Evolutionary conservation across 2,888 invertebrate species (phyloP).

Genomic region (Sialis fuliginosa): DNA sequence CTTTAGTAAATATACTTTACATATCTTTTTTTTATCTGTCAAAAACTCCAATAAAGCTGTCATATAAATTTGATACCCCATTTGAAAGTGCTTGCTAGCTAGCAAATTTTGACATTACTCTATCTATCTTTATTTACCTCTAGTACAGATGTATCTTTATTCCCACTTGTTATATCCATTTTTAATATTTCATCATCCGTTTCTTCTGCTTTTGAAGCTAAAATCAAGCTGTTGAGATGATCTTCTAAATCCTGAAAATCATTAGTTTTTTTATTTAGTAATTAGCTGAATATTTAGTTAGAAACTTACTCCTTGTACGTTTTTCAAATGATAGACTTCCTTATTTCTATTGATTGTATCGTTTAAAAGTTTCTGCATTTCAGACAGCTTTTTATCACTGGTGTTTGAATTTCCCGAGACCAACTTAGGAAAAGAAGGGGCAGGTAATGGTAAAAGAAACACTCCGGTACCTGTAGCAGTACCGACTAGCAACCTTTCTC

Average conservation of each 20-base stretch:
- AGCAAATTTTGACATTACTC: too few relatives aligned
- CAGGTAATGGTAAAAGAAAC: conserved; percentile 58
- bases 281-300: background rate
- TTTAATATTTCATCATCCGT: conserved; percentile 37
- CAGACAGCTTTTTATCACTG: conserved; percentile 42
- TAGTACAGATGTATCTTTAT: conserved; percentile 64
- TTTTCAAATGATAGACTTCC: conserved; percentile 46
- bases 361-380: conserved; percentile 47
- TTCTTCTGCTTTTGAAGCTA: conserved; percentile 41
- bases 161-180: conserved; percentile 49
- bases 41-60: too few relatives aligned
- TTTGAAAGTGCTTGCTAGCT: too few relatives aligned
- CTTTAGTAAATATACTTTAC: too few relatives aligned
- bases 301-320: conserved; percentile 15
- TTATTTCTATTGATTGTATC: conserved; percentile 54
- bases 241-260: conserved; percentile 16
- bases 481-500: conserved; percentile 74
- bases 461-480: conserved; percentile 80
- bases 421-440: conserved; percentile 54
- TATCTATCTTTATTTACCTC: conserved; percentile 38
- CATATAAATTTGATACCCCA: too few relatives aligned
- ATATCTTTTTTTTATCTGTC: too few relatives aligned
- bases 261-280: background rate
- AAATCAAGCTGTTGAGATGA: conserved; percentile 16
- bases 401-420: conserved; percentile 45